These are phyloP conservation scores for Notolabrus celidotus DNA, from an alignment of 2,797 vertebrate genomes.

Conservation along the genomic window DNA sequence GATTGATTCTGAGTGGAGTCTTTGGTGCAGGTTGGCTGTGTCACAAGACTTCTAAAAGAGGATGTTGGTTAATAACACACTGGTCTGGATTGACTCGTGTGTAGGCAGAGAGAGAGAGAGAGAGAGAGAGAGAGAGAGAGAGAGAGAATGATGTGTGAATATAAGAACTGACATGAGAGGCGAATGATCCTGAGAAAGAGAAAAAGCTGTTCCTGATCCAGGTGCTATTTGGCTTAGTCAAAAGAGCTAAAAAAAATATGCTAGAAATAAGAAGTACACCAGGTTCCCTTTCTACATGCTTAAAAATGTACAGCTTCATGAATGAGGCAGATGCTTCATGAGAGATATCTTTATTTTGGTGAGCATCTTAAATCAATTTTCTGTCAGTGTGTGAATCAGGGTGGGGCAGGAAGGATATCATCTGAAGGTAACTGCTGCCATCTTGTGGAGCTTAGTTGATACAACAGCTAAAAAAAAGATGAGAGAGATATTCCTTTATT, in stretches of 20 bases:
- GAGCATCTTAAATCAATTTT: neutral
- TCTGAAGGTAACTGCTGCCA: slow-evolving; percentile 41
- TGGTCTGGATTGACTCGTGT: neutral
- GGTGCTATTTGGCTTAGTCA: neutral
- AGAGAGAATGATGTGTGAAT: no score
- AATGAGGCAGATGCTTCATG: neutral
- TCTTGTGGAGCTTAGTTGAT: slow-evolving; percentile 43
- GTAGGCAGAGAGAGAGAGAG: neutral
- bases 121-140: neutral
- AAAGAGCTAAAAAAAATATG: neutral
- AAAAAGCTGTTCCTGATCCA: neutral
- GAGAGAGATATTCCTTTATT: no score
- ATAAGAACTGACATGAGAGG: neutral
- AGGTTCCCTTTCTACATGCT: neutral
- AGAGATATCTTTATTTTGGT: slow-evolving; percentile 1
- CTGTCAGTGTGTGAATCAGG: slow-evolving; percentile 31
- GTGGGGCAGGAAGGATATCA: slow-evolving; percentile 48
- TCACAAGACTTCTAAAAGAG: neutral
- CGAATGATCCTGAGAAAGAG: neutral
- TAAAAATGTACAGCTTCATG: neutral
- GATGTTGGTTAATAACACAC: neutral
- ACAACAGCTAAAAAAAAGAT: neutral
- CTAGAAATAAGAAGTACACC: no score
- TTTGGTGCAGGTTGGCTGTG: neutral
- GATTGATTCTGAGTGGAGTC: neutral